Percentiles rank a stretch among this genome's conserved stretches.
These are phyloP conservation scores for Mylabris phalerata DNA, from an alignment of 1,140 invertebrate species.

Conservation along the genomic window DNA sequence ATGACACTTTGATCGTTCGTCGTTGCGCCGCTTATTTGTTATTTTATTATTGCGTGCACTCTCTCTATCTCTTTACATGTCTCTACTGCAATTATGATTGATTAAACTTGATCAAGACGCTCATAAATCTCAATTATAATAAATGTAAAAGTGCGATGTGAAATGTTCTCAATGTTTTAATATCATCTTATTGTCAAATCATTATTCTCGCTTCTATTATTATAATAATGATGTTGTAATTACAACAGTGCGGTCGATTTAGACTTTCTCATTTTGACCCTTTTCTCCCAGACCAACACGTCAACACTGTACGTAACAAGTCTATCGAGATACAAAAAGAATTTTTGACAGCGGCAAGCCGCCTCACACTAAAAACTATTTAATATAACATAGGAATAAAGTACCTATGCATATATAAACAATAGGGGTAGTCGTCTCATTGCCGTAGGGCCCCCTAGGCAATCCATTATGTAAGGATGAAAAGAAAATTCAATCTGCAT, in stretches of 20 bases:
- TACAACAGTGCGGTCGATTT: too few relatives aligned
- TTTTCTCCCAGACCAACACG: too few relatives aligned
- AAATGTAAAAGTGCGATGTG: conserved; percentile 12
- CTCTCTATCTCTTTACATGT: conserved; percentile 6
- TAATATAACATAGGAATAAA: conserved; percentile 23
- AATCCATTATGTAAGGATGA: conserved; percentile 39
- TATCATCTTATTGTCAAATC: too few relatives aligned
- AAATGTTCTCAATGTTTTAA: too few relatives aligned
- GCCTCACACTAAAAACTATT: conserved; percentile 15
- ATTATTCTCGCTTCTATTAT: too few relatives aligned
- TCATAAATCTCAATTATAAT: conserved; percentile 13
- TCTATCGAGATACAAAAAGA: too few relatives aligned
- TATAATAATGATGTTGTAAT: too few relatives aligned
- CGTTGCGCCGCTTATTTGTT: conserved; percentile 3
- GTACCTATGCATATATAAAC: conserved; percentile 28
- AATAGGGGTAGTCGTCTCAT: conserved; percentile 27
- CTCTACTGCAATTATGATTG: conserved; percentile 15
- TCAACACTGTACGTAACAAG: too few relatives aligned
- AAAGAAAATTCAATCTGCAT: conserved; percentile 41
- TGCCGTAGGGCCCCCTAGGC: conserved; percentile 22
- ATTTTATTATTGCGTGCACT: neutral
- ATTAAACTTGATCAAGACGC: conserved; percentile 13
- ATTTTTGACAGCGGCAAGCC: too few relatives aligned
- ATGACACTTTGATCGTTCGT: conserved; percentile 35
- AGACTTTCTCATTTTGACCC: too few relatives aligned